Percentiles rank a stretch among this genome's conserved stretches.
Evolutionary conservation across 2,888 invertebrate species (phyloP).

Genomic region (Tiliacea aurago): DNA sequence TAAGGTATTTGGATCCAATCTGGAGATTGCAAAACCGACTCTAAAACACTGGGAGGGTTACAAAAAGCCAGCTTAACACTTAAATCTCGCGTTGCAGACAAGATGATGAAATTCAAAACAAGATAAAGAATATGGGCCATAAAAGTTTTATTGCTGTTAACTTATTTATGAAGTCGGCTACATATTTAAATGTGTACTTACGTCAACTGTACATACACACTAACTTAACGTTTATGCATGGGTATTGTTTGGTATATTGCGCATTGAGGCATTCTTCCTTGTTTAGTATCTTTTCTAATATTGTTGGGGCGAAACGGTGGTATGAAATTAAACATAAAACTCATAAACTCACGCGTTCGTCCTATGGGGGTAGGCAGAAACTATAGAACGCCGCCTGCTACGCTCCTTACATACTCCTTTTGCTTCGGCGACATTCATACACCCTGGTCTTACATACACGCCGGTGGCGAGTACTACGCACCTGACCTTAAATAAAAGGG

Average conservation of each 20-base stretch:
- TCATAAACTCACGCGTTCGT: no score
- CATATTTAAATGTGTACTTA: slow-evolving; percentile 84
- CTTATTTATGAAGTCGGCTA: slow-evolving; percentile 87
- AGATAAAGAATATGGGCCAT: slow-evolving; percentile 88
- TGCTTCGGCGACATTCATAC: no score
- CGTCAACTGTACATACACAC: slow-evolving; percentile 68
- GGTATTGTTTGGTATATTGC: slow-evolving; percentile 57
- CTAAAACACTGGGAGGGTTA: slow-evolving; percentile 62
- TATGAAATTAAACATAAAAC: background rate
- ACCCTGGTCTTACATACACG: no score
- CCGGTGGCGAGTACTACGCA: no score
- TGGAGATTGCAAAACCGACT: slow-evolving; percentile 66
- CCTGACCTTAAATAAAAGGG: background rate
- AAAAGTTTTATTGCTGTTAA: slow-evolving; percentile 89
- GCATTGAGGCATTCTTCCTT: slow-evolving; percentile 60
- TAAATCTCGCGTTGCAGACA: slow-evolving; percentile 81
- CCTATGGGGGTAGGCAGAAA: no score
- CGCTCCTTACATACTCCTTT: no score
- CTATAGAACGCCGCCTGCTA: no score
- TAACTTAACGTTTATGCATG: slow-evolving; percentile 46
- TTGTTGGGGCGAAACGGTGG: background rate
- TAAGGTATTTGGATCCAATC: slow-evolving; percentile 68
- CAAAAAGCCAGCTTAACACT: slow-evolving; percentile 76
- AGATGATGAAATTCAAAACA: slow-evolving; percentile 88
- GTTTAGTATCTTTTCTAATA: slow-evolving; percentile 40